Percentiles rank a stretch among this genome's conserved stretches.
These are phyloP conservation scores for Corydoras sp. DNA, from an alignment of 2,113 vertebrate genomes.

Conservation along the genomic window DNA sequence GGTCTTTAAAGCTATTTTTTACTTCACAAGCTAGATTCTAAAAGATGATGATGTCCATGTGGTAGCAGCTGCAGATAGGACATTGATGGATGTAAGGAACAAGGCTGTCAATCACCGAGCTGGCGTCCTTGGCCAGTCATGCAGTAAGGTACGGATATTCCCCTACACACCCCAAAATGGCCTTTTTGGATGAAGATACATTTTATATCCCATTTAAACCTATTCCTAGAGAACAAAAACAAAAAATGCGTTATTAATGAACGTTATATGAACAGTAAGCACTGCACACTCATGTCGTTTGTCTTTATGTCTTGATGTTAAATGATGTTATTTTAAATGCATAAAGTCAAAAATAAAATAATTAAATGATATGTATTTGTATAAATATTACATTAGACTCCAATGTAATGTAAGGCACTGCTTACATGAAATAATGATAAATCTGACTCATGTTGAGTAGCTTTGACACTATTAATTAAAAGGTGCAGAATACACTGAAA, in stretches of 20 bases:
- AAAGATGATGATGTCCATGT: constrained; percentile 45
- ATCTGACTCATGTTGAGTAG: too few relatives aligned
- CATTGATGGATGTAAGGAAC: constrained; percentile 41
- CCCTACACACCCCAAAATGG: constrained; percentile 28
- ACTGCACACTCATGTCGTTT: not conserved
- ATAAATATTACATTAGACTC: too few relatives aligned
- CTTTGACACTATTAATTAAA: too few relatives aligned
- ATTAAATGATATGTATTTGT: too few relatives aligned
- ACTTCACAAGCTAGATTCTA: constrained; percentile 21
- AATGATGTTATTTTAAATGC: not conserved
- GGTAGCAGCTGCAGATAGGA: constrained; percentile 38
- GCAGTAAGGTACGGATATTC: constrained; percentile 36
- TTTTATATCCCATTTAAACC: constrained; percentile 11
- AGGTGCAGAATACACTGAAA: too few relatives aligned
- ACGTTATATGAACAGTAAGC: not conserved
- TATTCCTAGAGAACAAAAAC: constrained; percentile 7
- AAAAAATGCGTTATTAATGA: not conserved
- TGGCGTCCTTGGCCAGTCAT: constrained; percentile 36
- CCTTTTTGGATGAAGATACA: constrained; percentile 29
- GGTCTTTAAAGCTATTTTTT: constrained; percentile 2
- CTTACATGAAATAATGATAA: too few relatives aligned
- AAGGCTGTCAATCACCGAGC: constrained; percentile 42
- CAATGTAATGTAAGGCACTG: not conserved
- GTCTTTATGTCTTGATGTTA: not conserved
- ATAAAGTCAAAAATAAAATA: not conserved